Evolutionary conservation across 2,797 vertebrate species (phyloP).

Genomic region (Kryptolebias ocellatus): DNA sequence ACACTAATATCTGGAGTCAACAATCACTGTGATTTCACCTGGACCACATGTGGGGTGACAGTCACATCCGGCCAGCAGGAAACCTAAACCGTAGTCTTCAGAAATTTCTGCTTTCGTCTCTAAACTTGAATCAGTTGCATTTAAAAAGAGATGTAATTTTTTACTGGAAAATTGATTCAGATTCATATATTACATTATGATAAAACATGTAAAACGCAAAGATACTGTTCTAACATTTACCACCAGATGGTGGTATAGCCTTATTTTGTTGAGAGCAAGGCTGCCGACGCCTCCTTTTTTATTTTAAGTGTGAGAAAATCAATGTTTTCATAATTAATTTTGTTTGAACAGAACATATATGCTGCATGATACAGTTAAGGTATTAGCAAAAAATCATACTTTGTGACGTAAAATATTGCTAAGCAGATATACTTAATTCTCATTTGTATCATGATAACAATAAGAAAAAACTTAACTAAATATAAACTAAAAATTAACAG

Average conservation of each 20-base stretch:
- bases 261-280: conserved; percentile 1
- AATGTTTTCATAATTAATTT: neutral
- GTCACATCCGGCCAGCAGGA: conserved; percentile 44
- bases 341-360: no score
- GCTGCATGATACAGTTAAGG: no score
- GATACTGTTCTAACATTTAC: conserved; percentile 30
- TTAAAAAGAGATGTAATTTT: neutral
- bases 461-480: no score
- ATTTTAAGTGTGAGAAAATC: neutral
- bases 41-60: conserved; percentile 48
- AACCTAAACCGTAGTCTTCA: conserved; percentile 6
- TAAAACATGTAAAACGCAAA: neutral
- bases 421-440: no score
- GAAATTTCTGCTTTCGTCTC: neutral
- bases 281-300: neutral
- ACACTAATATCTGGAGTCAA: conserved; percentile 47
- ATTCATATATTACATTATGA: neutral
- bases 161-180: neutral
- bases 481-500: no score
- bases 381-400: no score
- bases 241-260: conserved; percentile 64
- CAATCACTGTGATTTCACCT: conserved; percentile 57
- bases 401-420: no score
- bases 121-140: neutral
- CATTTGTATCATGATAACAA: no score